Evolutionary conservation across 2,113 vertebrate genomes (phyloP), one percentile per base, ranked within the genome.

Genomic region (Phaetusa simplex): DNA sequence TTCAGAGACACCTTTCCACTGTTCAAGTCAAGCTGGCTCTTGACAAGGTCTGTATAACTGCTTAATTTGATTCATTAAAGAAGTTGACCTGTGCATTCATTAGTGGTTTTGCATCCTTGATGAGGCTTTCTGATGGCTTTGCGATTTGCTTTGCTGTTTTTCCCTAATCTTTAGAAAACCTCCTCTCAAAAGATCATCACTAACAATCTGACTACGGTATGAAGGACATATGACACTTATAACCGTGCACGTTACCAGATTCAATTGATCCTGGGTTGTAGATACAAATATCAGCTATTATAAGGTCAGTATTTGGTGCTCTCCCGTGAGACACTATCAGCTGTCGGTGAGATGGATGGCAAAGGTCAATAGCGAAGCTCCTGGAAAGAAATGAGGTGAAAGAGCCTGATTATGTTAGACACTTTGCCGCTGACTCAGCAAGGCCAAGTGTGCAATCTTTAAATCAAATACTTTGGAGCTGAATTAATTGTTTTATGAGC

Each of bases 341-440:
- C 50, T 66, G 4, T 36, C 2, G 18, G 78, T 9, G 61, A 91
- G 90, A 73, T 49, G 70, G 71, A 73, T 71, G 58, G 58, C 66
- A 71, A n/a, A 93, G 83, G 86, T 89, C 58, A 50, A 40, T 34
- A 49, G 86, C 64, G 49, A 61, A 90, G 82, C 79, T 90, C n/a
- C 12, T 3, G 14, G 76, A 15, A 50, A 92, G 47, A 82, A 94
- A 83, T 79, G 71, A 94, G 93, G 59, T 62, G 92, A 42, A 65
- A 87, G 94, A 73, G 82, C 45, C 40, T 49, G 83, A 93, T 94
- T 92, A 87, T 86, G 61, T 73, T 45, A 71, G 92, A 76, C 34
- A 12, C 40, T 61, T 34, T 26, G 82, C 66, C 38, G 95, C 89
- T 96, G 95, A 97, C 61, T 97, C 96, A 96, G 92, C 95, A 59